Percentiles rank a stretch among this genome's conserved stretches.
Conservation (phyloP, 1,140 invertebrate species). For the Eubasilissa regina region DNA sequence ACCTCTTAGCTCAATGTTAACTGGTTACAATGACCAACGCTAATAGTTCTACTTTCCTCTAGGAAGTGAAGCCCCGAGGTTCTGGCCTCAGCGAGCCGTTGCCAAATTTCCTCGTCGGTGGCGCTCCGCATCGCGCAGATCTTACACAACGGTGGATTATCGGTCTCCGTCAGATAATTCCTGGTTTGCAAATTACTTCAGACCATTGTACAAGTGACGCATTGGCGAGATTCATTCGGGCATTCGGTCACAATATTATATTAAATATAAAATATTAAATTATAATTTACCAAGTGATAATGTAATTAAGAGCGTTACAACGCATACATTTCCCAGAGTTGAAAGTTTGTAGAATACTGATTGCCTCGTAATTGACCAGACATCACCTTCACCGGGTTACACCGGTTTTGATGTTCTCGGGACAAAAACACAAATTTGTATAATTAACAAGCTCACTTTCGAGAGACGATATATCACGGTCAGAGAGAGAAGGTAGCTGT, state of each 20-base stretch:
- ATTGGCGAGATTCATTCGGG: too few relatives aligned
- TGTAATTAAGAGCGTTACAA: too few relatives aligned
- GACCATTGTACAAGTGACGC: too few relatives aligned
- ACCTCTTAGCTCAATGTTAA: slow-evolving; percentile 49
- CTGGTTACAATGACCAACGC: slow-evolving; percentile 43
- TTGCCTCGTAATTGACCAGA: not conserved
- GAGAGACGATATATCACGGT: slow-evolving; percentile 24
- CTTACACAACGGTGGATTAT: slow-evolving; percentile 19
- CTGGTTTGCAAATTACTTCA: too few relatives aligned
- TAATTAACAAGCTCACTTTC: slow-evolving; percentile 41
- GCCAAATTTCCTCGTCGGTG: slow-evolving; percentile 38
- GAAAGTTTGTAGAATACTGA: too few relatives aligned
- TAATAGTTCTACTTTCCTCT: slow-evolving; percentile 51
- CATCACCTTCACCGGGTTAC: not conserved
- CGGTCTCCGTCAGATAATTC: not conserved
- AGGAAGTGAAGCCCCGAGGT: slow-evolving; percentile 48
- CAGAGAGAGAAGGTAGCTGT: slow-evolving; percentile 20
- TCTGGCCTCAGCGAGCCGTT: slow-evolving; percentile 28
- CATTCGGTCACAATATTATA: too few relatives aligned
- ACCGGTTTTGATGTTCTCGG: slow-evolving; percentile 9
- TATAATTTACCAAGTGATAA: too few relatives aligned
- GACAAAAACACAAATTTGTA: slow-evolving; percentile 38
- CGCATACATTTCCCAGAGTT: too few relatives aligned
- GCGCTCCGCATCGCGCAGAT: slow-evolving; percentile 18
- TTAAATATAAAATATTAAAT: too few relatives aligned